Evolutionary conservation across 2,113 vertebrate genomes (phyloP), one percentile per base, ranked within the genome.

Genomic region (Synodontis membranacea): DNA sequence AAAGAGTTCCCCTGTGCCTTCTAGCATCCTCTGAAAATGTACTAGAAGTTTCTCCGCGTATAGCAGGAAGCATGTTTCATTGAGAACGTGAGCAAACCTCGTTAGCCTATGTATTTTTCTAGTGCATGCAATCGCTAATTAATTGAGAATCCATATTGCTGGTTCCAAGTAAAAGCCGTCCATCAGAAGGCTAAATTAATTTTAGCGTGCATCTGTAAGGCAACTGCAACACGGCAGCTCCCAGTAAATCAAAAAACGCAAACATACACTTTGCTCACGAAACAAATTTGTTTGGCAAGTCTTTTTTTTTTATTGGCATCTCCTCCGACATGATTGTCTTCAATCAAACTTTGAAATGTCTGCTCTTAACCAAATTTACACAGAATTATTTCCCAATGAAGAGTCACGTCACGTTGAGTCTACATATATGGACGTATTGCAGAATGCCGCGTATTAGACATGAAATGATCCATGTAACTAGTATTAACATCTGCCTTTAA

Each of bases 391-490:
- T 23, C 52, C 23, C 19, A 84, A 46, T 64, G 42, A 62, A 62
- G 80, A 81, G 39, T 31, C 56, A 31, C 15, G 39, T 46, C 80
- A 48, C 17, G 42, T n/a, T 2, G 7, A 52, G 82, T 37, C 46
- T 70, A 37, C 46, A 68, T 70, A 83, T 83, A 72, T 28, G 70
- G 82, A 84, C 28, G 9, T 70, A 84, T 42, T 72, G 48, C 25
- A 39, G 66, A 17, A 56, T 5, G 31, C 50, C 42, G 23, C 37
- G 31, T 56, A 84, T 56, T 54, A 84, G 46, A 56, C 50, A 9
- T 31, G 50, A 37, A 83, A 52, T 56, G 46, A 84, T 84, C 50
- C 80, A 11, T 64, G 44, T 62, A 46, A 46, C 28, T 21, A 31
- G 28, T 34, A 64, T 31, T 64, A 48, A 64, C 54, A 46, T n/a